A percentile compares a stretch with the other conserved stretches of the same genome.
These are phyloP conservation scores for Phortica variegata DNA, from an alignment of 1,140 invertebrate genomes.

Conservation along the genomic window DNA sequence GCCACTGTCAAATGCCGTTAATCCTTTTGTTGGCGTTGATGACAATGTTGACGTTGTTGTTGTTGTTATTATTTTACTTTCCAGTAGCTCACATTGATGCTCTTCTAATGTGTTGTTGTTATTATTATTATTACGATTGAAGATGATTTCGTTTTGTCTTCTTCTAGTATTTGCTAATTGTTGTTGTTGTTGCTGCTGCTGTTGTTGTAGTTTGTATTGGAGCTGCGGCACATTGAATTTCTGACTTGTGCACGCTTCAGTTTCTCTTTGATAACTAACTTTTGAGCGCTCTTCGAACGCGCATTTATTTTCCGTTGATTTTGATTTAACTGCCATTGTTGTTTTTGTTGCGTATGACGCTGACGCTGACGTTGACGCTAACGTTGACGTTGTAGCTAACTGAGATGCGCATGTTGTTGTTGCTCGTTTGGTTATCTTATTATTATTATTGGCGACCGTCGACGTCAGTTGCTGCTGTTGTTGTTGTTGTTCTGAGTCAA, in stretches of 20 bases:
- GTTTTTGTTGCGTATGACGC: slow-evolving; percentile 3
- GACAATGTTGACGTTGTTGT: not conserved
- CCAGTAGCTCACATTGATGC: slow-evolving; percentile 14
- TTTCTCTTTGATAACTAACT: slow-evolving; percentile 52
- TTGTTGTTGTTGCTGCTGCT: slow-evolving; percentile 1
- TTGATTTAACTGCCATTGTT: slow-evolving; percentile 21
- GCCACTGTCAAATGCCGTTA: not conserved
- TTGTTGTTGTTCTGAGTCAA: slow-evolving; percentile 2
- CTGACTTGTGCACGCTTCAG: slow-evolving; percentile 35
- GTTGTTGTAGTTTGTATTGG: slow-evolving; percentile 3
- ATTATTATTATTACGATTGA: no score
- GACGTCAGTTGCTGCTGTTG: no score
- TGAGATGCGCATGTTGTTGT: slow-evolving; percentile 1
- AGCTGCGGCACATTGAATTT: slow-evolving; percentile 8
- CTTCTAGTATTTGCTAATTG: not conserved
- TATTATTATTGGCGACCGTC: no score
- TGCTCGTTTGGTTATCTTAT: not conserved
- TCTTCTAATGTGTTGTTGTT: not conserved
- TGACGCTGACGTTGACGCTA: slow-evolving; percentile 8
- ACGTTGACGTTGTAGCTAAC: slow-evolving; percentile 12
- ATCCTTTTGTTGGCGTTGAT: no score
- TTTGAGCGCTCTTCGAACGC: slow-evolving; percentile 39
- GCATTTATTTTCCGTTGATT: slow-evolving; percentile 53
- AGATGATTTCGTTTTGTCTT: not conserved
- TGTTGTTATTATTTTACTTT: slow-evolving; percentile 3